A percentile compares a stretch with the other conserved stretches of the same genome.
These are phyloP conservation scores for Megatriorchis doriae DNA, from an alignment of 2,113 vertebrate species.

Conservation along the genomic window DNA sequence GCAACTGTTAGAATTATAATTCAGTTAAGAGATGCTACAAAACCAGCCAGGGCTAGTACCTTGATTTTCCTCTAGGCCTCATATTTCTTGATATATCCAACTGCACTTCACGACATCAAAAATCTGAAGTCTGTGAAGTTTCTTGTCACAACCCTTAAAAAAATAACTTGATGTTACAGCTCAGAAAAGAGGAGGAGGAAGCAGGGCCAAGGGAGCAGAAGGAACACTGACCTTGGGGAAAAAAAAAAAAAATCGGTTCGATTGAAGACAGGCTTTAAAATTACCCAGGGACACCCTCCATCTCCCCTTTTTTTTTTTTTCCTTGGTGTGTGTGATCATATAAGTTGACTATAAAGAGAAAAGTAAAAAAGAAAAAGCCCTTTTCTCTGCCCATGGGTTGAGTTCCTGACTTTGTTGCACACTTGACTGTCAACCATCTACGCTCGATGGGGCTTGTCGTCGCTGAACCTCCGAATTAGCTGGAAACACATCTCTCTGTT, in stretches of 20 bases:
- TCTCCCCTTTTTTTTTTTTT: rapidly evolving
- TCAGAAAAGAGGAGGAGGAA: neutral
- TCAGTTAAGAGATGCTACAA: neutral
- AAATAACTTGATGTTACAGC: neutral
- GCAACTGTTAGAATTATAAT: neutral
- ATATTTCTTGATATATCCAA: neutral
- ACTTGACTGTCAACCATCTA: slow-evolving; percentile 10
- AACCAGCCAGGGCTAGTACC: neutral
- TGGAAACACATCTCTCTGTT: slow-evolving; percentile 44
- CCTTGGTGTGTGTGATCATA: neutral
- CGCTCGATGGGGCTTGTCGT: slow-evolving; percentile 29
- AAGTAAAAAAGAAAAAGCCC: neutral
- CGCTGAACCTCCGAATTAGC: neutral
- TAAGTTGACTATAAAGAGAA: neutral
- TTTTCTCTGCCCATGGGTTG: neutral
- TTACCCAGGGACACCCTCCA: neutral
- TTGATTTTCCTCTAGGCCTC: neutral
- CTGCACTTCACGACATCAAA: neutral
- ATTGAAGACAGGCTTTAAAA: slow-evolving; percentile 68
- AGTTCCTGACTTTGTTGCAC: slow-evolving; percentile 2
- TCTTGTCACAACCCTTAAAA: neutral
- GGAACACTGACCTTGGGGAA: neutral
- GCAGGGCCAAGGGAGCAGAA: neutral
- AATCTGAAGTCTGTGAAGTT: neutral
- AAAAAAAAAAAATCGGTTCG: neutral